These are phyloP conservation scores for Lymantria monacha DNA, from an alignment of 2,888 invertebrate species.

Conservation along the genomic window DNA sequence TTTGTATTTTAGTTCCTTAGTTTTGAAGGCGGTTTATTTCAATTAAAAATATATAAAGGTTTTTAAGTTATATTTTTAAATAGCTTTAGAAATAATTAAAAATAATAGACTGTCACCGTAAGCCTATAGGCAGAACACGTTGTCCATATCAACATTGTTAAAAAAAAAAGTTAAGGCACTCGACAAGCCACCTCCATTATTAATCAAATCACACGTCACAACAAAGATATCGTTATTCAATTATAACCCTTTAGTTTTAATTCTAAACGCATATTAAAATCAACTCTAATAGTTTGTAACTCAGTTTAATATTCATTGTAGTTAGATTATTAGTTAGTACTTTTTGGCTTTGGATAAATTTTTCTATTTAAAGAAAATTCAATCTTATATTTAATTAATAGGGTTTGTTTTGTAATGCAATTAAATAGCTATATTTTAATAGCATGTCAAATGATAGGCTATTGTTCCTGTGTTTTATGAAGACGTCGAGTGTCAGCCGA, in stretches of 20 bases:
- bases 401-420: slow-evolving; percentile 51
- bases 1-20: too few species aligned
- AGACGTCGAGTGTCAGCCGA: slow-evolving; percentile 71
- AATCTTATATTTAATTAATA: neutral
- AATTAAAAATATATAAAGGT: too few species aligned
- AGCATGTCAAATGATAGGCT: slow-evolving; percentile 76
- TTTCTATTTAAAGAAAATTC: slow-evolving; percentile 20
- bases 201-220: slow-evolving; percentile 79
- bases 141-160: slow-evolving; percentile 61
- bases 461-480: slow-evolving; percentile 76
- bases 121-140: slow-evolving; percentile 55
- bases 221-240: slow-evolving; percentile 78
- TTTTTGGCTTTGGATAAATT: slow-evolving; percentile 24
- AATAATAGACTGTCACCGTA: too few species aligned
- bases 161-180: slow-evolving; percentile 52
- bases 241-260: slow-evolving; percentile 67
- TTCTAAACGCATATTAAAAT: slow-evolving; percentile 12
- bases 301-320: slow-evolving; percentile 14
- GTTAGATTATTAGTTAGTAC: slow-evolving; percentile 19
- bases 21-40: too few species aligned
- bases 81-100: neutral
- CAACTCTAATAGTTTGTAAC: neutral
- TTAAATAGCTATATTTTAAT: slow-evolving; percentile 75
- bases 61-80: too few species aligned
- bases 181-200: slow-evolving; percentile 76